Evolutionary conservation across 2,797 vertebrate species (phyloP).

Genomic region (Otolemur crassicaudatus): DNA sequence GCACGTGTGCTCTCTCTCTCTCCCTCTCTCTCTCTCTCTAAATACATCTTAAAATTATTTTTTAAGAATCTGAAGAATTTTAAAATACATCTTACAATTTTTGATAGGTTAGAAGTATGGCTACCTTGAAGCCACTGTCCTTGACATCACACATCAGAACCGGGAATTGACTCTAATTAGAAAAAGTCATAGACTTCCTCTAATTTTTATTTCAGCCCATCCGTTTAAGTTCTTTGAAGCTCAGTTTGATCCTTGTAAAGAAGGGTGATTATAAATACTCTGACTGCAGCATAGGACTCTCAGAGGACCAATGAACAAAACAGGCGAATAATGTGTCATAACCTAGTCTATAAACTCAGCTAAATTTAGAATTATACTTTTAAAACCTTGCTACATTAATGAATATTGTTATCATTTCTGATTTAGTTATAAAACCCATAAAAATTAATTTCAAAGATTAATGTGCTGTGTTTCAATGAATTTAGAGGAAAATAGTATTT

Average conservation of each 20-base stretch:
- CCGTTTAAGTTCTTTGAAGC: background rate
- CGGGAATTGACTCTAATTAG: background rate
- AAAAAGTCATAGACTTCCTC: background rate
- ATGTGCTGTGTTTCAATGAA: background rate
- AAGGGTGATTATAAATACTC: background rate
- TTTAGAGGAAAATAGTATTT: background rate
- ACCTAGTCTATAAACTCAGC: constrained; percentile 44
- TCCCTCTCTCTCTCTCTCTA: background rate
- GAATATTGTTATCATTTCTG: constrained; percentile 39
- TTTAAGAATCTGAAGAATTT: no score
- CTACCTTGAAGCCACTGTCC: background rate
- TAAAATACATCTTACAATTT: background rate
- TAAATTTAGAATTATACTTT: constrained; percentile 6
- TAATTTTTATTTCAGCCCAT: background rate
- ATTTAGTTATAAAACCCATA: background rate
- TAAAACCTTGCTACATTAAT: constrained; percentile 40
- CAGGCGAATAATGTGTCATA: background rate
- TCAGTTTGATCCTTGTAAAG: background rate
- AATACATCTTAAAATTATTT: background rate
- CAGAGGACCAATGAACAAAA: background rate
- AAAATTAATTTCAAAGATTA: background rate
- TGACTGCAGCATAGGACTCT: background rate
- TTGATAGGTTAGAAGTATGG: background rate
- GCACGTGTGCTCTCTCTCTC: no score
- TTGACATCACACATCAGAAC: background rate